These are phyloP conservation scores for Callyntrura sp. DNA, from an alignment of 2,888 invertebrate genomes.

Conservation along the genomic window DNA sequence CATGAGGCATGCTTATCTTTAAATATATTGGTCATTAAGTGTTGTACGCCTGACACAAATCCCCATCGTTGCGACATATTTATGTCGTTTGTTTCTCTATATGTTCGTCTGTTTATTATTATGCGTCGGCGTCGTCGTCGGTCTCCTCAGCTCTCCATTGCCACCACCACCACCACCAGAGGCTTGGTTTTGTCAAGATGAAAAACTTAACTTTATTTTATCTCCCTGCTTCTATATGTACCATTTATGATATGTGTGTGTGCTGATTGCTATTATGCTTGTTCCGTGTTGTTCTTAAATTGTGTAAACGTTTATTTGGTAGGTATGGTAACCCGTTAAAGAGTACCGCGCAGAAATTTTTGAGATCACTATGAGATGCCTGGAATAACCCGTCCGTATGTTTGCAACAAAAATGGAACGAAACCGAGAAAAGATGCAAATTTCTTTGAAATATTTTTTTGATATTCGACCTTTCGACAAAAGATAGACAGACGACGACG, in stretches of 20 bases:
- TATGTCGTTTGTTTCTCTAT: conserved; percentile 57
- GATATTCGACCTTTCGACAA: no score
- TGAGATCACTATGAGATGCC: no score
- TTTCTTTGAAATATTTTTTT: no score
- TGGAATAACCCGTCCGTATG: no score
- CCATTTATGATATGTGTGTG: conserved; percentile 48
- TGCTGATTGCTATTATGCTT: conserved; percentile 23
- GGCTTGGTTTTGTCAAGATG: conserved; percentile 38
- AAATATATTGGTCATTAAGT: conserved; percentile 74
- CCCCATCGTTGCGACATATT: conserved; percentile 66
- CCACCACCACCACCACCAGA: conserved; percentile 14
- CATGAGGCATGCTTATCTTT: conserved; percentile 65
- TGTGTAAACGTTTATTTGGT: conserved; percentile 30
- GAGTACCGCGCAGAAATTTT: no score
- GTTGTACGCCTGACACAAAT: conserved; percentile 71
- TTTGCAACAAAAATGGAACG: no score
- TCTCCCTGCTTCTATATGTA: neutral
- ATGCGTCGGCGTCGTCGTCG: conserved; percentile 33
- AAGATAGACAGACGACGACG: no score
- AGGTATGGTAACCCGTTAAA: no score
- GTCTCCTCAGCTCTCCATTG: conserved; percentile 1
- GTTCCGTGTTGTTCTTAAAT: conserved; percentile 5
- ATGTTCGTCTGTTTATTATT: conserved; percentile 15
- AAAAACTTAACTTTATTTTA: conserved; percentile 33
- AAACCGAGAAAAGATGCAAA: no score